phyloP scores from a whole-genome alignment of 1,140 invertebrate species.

The Chlorops oryzae region DNA sequence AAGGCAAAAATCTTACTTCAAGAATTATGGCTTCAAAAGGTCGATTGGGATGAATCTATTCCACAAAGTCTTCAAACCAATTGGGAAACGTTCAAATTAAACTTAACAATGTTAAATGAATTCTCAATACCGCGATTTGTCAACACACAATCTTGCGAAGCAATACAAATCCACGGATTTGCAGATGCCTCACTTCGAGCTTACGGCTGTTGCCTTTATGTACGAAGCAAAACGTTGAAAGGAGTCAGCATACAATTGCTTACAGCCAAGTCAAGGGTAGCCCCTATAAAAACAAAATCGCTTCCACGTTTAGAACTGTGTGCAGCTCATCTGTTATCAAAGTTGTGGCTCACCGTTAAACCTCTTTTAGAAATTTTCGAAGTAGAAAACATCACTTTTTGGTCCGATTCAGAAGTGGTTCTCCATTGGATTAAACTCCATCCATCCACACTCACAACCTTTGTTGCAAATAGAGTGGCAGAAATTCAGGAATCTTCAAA shows the following conservation, averaged over 20 bases:
- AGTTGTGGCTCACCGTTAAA: no score
- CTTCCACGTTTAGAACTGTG: slow-evolving; percentile 20
- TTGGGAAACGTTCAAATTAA: slow-evolving; percentile 14
- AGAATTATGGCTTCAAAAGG: slow-evolving; percentile 32
- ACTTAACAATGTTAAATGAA: background rate
- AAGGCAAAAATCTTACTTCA: slow-evolving; percentile 44
- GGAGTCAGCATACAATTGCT: slow-evolving; percentile 7
- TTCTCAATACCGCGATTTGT: slow-evolving; percentile 6
- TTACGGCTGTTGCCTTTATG: slow-evolving; percentile 38
- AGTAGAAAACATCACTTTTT: no score
- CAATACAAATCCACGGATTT: no score
- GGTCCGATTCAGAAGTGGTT: no score
- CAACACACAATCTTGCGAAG: slow-evolving; percentile 40
- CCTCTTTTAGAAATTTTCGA: no score
- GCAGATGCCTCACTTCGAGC: no score
- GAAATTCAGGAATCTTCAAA: no score
- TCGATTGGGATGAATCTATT: slow-evolving; percentile 36
- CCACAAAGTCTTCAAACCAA: slow-evolving; percentile 12
- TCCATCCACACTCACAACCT: no score
- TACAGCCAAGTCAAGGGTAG: slow-evolving; percentile 15
- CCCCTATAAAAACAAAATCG: slow-evolving; percentile 15
- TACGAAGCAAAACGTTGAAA: slow-evolving; percentile 16
- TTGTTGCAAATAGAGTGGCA: no score
- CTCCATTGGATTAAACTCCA: no score
- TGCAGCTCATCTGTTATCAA: slow-evolving; percentile 16